Base-by-base conservation (phyloP, 2,113 vertebrate genomes). In the Asarcornis scutulata region DNA sequence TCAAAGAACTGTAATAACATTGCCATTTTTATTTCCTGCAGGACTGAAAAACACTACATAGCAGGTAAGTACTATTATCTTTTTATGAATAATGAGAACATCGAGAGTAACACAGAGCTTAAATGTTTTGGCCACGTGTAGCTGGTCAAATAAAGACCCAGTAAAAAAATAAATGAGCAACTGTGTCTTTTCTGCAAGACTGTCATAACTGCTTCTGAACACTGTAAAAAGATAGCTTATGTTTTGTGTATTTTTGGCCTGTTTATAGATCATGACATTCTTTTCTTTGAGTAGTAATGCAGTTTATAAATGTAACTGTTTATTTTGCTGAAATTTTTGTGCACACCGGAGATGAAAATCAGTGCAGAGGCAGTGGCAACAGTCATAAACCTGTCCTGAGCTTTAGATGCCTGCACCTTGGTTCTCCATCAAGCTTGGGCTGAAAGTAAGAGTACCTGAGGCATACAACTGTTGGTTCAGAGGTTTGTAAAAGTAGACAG, bases 361-460 rank as follows among this genome's bases (percentile, higher is more conserved):
- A 74, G 55, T 62, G 80, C 59, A 62, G 72, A 77, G 79, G 44
- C 36, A 44, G 40, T 31, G 31, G 34, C n/a, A 73, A 9, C 13
- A 8, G 26, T 69, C 10, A 20, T 9, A n/a, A 80, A 88, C n/a
- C 55, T 72, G 13, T 76, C 34, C 40, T 78, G 0, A 1, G 56
- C 53, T 56, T 78, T 58, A n/a, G 76, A 81, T 86, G 20, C 38
- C 64, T 62, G 14, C 42, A 27, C 22, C 27, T 59, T 74, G 25
- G 13, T 86, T 89, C n/a, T 94, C 31, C 42, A 0, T 46, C 40
- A 22, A n/a, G 23, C 23, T 94, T 48, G 2, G 14, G 14, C 56
- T 67, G 78, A 95, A 97, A 95, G 95, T 95, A 96, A 95, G 83
- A 93, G 89, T 93, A 88, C 32, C 80, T 84, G 66, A 89, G 34